Evolutionary conservation across 2,113 vertebrate genomes (phyloP).

Genomic region (Aldabrachelys gigantea): DNA sequence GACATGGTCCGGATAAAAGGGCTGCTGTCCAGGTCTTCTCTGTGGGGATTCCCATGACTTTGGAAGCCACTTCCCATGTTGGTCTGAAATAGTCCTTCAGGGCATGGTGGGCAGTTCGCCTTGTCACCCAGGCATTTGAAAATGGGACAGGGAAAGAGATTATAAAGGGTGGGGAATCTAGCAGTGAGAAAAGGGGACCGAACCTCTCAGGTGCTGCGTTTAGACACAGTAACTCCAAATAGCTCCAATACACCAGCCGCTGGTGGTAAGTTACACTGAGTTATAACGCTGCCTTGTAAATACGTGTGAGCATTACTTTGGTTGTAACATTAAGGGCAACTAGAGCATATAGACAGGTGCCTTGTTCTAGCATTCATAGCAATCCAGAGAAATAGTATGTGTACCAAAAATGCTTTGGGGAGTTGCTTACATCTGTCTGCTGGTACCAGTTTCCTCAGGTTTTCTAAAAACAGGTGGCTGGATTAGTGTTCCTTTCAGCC

Average conservation of each 20-base stretch:
- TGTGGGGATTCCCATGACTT: fast-evolving
- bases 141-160: not conserved
- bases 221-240: not conserved
- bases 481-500: not conserved
- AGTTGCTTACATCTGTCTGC: not conserved
- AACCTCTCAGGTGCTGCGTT: not conserved
- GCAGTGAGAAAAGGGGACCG: not conserved
- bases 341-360: not conserved
- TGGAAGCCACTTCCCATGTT: not conserved
- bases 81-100: not conserved
- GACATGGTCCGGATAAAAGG: fast-evolving
- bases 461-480: not conserved
- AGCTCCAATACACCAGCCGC: not conserved
- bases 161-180: not conserved
- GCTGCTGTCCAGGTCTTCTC: not conserved
- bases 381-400: fast-evolving
- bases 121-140: not conserved
- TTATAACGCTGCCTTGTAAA: not conserved
- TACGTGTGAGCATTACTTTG: fast-evolving
- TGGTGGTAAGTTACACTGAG: fast-evolving
- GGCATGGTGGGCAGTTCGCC: not conserved
- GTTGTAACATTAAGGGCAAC: not conserved
- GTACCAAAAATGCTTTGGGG: not conserved
- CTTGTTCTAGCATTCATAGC: not conserved
- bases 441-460: not conserved